Percentiles rank a stretch among this genome's conserved stretches.
These are phyloP conservation scores for Brenthis daphne DNA, from an alignment of 2,888 invertebrate genomes.

Conservation along the genomic window DNA sequence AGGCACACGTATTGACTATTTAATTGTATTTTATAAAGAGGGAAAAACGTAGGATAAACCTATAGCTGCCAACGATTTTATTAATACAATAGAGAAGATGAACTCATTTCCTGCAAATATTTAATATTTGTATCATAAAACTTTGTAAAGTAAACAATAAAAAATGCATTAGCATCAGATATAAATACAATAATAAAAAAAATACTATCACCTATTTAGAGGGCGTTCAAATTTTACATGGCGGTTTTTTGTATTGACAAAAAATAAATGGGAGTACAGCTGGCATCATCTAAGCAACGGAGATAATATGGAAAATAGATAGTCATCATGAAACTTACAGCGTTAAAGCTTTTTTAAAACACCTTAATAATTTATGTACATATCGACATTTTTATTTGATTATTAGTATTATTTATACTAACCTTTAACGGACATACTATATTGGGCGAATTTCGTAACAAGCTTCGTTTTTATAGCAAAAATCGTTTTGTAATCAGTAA, in stretches of 20 bases:
- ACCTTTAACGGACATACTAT: conserved; percentile 28
- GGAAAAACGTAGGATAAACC: conserved; percentile 9
- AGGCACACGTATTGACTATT: too few relatives aligned
- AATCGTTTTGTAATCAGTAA: conserved; percentile 59
- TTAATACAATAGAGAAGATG: conserved; percentile 27
- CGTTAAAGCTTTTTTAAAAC: too few relatives aligned
- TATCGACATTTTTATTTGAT: too few relatives aligned
- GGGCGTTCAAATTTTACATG: too few relatives aligned
- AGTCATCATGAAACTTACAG: too few relatives aligned
- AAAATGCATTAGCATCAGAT: background rate
- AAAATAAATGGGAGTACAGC: too few relatives aligned
- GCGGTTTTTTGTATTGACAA: too few relatives aligned
- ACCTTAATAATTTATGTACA: conserved; percentile 3
- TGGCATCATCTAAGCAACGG: too few relatives aligned
- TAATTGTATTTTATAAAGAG: too few relatives aligned
- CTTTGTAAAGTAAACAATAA: background rate
- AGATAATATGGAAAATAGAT: too few relatives aligned
- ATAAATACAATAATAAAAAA: background rate
- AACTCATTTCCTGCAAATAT: conserved; percentile 29
- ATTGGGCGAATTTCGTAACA: conserved; percentile 33
- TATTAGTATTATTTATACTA: background rate
- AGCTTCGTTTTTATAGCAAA: conserved; percentile 38
- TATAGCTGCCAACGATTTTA: conserved; percentile 30
- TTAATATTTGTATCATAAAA: conserved; percentile 24
- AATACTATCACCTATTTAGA: too few relatives aligned